phyloP scores from a whole-genome alignment of 2,888 invertebrate species.

The Cosmia pyralina region DNA sequence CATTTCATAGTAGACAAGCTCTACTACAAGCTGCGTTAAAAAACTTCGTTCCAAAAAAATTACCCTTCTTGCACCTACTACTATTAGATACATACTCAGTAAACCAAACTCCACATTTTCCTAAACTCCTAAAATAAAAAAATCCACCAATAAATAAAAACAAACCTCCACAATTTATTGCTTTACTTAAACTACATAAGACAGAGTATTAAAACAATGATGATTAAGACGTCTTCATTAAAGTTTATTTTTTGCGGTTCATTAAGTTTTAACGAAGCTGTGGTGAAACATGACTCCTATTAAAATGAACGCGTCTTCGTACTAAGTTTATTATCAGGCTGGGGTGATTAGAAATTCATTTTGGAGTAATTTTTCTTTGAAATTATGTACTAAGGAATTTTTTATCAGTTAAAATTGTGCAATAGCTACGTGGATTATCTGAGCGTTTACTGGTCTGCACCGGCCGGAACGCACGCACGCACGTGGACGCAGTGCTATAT shows the following conservation, averaged over 20 bases:
- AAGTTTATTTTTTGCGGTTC: slow-evolving; percentile 63
- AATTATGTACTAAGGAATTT: not conserved
- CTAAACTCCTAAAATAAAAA: slow-evolving; percentile 17
- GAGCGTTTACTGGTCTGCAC: no score
- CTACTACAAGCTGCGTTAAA: no score
- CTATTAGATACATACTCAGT: no score
- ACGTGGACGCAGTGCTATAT: no score
- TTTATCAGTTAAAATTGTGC: not conserved
- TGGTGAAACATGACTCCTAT: slow-evolving; percentile 61
- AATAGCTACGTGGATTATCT: not conserved
- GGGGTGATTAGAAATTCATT: slow-evolving; percentile 42
- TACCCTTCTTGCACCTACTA: not conserved
- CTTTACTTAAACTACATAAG: slow-evolving; percentile 49
- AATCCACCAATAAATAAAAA: slow-evolving; percentile 44
- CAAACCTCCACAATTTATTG: slow-evolving; percentile 42
- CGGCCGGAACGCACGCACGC: no score
- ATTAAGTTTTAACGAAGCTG: slow-evolving; percentile 67
- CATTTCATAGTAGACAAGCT: no score
- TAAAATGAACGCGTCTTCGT: slow-evolving; percentile 49
- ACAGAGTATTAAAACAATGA: slow-evolving; percentile 58
- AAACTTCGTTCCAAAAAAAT: not conserved
- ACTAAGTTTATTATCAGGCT: slow-evolving; percentile 34
- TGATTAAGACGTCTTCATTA: slow-evolving; percentile 61
- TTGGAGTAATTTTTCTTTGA: slow-evolving; percentile 1
- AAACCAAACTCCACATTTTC: not conserved